Conservation (phyloP, 2,888 invertebrate genomes). For the Hypomecis punctinalis region DNA sequence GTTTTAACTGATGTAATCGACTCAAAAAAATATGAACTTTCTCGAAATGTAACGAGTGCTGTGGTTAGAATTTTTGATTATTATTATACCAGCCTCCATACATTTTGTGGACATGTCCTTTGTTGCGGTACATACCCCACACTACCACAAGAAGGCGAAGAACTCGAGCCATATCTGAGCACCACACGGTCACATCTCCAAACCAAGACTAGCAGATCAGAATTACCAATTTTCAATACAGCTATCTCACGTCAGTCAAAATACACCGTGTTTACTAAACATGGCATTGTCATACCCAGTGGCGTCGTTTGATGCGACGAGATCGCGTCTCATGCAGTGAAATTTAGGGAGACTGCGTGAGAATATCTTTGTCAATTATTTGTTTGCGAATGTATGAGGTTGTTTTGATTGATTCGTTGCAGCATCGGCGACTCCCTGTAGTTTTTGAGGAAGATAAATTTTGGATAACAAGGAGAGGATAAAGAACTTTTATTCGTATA, state of each 20-base stretch:
- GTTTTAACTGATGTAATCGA: too few relatives aligned
- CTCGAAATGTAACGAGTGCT: too few relatives aligned
- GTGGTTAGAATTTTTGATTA: too few relatives aligned
- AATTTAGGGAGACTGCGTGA: slow-evolving; percentile 15
- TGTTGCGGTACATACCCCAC: slow-evolving; percentile 12
- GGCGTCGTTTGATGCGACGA: not conserved
- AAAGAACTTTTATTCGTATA: too few relatives aligned
- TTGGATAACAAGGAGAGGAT: too few relatives aligned
- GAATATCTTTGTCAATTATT: slow-evolving; percentile 13
- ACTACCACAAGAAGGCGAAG: slow-evolving; percentile 5
- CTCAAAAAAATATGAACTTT: too few relatives aligned
- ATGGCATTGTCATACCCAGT: slow-evolving; percentile 15
- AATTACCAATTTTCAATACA: slow-evolving; percentile 10
- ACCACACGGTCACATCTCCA: slow-evolving; percentile 12
- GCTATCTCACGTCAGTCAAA: slow-evolving; percentile 11
- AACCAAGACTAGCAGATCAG: slow-evolving; percentile 8
- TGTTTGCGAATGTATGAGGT: slow-evolving; percentile 1
- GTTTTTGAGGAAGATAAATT: too few relatives aligned
- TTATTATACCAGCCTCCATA: too few relatives aligned
- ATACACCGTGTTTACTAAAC: slow-evolving; percentile 27
- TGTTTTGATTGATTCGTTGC: slow-evolving; percentile 12
- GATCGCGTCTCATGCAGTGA: slow-evolving; percentile 2
- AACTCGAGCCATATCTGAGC: slow-evolving; percentile 8
- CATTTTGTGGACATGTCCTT: too few relatives aligned
- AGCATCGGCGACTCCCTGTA: slow-evolving; percentile 18